These are phyloP conservation scores for Siniperca obscura DNA, from an alignment of 2,797 vertebrate genomes.

Conservation along the genomic window DNA sequence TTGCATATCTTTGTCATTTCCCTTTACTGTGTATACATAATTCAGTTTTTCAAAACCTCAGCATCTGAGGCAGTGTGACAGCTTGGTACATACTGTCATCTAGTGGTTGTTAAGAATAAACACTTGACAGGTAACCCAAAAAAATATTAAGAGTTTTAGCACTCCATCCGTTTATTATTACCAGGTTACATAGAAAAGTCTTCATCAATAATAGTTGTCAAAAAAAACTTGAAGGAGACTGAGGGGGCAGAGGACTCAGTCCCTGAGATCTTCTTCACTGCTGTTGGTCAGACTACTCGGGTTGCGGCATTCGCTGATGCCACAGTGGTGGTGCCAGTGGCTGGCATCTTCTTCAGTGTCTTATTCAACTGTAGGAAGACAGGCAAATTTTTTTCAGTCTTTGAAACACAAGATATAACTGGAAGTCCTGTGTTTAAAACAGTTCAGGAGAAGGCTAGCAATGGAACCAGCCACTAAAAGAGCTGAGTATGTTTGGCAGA, in stretches of 20 bases:
- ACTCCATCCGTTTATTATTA: constrained; percentile 73
- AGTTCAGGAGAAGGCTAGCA: background rate
- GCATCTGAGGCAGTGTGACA: background rate
- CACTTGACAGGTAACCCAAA: background rate
- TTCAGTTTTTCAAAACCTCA: background rate
- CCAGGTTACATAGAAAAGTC: constrained; percentile 72
- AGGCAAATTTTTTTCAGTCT: background rate
- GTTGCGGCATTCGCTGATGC: constrained; percentile 36
- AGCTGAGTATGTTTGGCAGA: background rate
- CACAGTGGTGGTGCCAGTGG: background rate
- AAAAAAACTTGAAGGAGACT: constrained; percentile 26
- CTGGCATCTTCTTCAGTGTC: constrained; percentile 86
- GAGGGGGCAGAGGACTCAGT: background rate
- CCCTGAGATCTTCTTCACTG: background rate
- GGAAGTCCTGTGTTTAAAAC: background rate
- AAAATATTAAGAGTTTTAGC: background rate
- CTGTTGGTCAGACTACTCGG: constrained; percentile 54
- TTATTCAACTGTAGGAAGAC: constrained; percentile 79
- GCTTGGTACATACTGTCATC: constrained; percentile 48
- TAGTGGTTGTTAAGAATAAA: constrained; percentile 46
- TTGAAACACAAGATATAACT: background rate
- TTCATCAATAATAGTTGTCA: constrained; percentile 44
- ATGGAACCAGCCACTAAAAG: background rate
- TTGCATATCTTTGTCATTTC: background rate
- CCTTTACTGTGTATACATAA: background rate